Percentiles rank a stretch among this genome's conserved stretches.
Evolutionary conservation across 2,888 invertebrate species (phyloP).

Genomic region (Parnassius smintheus): DNA sequence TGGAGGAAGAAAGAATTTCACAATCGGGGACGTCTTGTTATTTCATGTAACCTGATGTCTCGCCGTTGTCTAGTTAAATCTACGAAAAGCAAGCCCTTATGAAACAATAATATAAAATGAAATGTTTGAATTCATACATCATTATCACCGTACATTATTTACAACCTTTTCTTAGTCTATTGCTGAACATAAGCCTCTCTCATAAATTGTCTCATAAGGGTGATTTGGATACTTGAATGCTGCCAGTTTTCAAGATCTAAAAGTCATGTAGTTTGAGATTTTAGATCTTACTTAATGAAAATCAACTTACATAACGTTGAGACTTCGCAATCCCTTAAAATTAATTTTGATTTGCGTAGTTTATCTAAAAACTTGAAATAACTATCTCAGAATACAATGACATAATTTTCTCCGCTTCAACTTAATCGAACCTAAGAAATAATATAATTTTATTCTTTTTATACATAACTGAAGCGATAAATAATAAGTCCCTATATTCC

Average conservation of each 20-base stretch:
- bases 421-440: not conserved
- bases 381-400: not conserved
- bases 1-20: conserved; percentile 19
- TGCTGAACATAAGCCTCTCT: no score
- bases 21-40: conserved; percentile 12
- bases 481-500: not conserved
- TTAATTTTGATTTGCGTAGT: conserved; percentile 15
- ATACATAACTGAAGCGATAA: not conserved
- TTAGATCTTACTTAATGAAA: conserved; percentile 9
- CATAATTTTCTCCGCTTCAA: no score
- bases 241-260: no score
- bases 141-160: no score
- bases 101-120: no score
- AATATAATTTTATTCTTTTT: not conserved
- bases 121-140: no score
- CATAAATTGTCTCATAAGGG: no score
- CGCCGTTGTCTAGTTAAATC: conserved; percentile 12
- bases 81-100: not conserved
- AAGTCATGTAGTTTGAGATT: not conserved
- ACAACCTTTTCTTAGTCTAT: no score
- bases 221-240: no score
- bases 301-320: conserved; percentile 11
- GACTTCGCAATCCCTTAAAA: conserved; percentile 14
- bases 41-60: conserved; percentile 21
- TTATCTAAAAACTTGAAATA: not conserved